phyloP scores from a whole-genome alignment of 2,888 invertebrate genomes.

The Napeogenes inachia region DNA sequence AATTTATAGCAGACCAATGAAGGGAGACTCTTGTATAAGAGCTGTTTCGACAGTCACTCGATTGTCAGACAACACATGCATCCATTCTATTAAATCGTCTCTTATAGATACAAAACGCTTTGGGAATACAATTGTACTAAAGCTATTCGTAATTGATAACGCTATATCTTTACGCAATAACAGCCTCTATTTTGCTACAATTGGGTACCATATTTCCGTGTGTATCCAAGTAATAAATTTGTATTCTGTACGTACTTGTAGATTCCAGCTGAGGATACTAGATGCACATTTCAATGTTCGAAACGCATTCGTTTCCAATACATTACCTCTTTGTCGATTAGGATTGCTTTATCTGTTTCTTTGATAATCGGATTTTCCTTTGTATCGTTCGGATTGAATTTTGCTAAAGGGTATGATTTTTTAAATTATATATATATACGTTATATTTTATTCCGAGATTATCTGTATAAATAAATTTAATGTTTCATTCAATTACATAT shows the following conservation, averaged over 20 bases:
- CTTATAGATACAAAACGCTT: conserved; percentile 2
- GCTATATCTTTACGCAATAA: conserved; percentile 7
- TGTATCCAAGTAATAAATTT: conserved; percentile 23
- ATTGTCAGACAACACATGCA: too few species aligned
- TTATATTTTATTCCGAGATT: too few species aligned
- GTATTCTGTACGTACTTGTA: conserved; percentile 20
- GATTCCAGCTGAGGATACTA: conserved; percentile 13
- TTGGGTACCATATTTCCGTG: conserved; percentile 22
- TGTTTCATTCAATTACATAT: too few species aligned
- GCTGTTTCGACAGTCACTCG: too few species aligned
- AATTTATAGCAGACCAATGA: too few species aligned
- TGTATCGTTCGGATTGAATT: too few species aligned
- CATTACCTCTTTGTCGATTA: conserved; percentile 32
- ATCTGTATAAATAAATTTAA: too few species aligned
- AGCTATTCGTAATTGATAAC: conserved; percentile 7
- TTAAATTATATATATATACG: too few species aligned
- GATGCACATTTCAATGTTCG: conserved; percentile 31
- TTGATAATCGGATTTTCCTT: conserved; percentile 2
- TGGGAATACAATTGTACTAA: conserved; percentile 6
- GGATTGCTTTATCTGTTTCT: conserved; percentile 31
- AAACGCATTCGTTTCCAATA: conserved; percentile 31
- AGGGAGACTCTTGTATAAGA: too few species aligned
- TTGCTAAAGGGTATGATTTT: too few species aligned
- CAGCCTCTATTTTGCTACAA: conserved; percentile 7
- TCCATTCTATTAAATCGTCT: conserved; percentile 4